Evolutionary conservation across 2,113 vertebrate species (phyloP), one percentile per base, ranked within the genome.

Genomic region (Ceyx melanurus): DNA sequence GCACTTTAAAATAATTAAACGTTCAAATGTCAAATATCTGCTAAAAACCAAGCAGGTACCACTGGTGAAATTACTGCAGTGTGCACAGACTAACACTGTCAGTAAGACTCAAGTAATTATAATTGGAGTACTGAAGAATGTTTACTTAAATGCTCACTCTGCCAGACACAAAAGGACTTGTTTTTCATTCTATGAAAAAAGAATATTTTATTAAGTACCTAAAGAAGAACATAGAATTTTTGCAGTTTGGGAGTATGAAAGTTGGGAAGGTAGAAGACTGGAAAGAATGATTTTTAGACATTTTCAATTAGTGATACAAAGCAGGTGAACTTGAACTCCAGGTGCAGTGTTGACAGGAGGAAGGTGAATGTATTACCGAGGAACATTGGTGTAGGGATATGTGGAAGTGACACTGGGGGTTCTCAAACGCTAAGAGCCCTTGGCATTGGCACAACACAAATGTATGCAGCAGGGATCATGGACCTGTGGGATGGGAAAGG

Each of bases 21-120:
- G 90, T 89, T 57, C 33, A 90, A 94, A 96, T 84, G 80, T 94
- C 78, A 95, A 74, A 51, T 78, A 89, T 31, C 57, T 96, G 61
- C 37, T 86, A 22, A 79, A 83, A 16, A 4, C 40, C 77, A 74
- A 89, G 53, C 48, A 72, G 10, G 29, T 94, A 37, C 86, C 70
- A 40, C 33, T 92, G 82, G 92, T 86, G 90, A 57, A 89, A 88
- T 94, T 89, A 75, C 84, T 88, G 77, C 31, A 56, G 26, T 62
- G 60, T 95, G 53, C 86, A 37, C 43, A 82, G 89, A 71, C 88
- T 83, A 94, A 83, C 25, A 20, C 26, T 91, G n/a, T 73, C 79
- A 86, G 43, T 86, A 58, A 76, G 88, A 82, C 58, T 75, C 62
- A 68, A 80, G 45, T 58, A 64, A 62, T 89, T 35, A 33, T 82